Base-by-base conservation (phyloP, 2,797 vertebrate genomes). In the Caiman crocodilus region DNA sequence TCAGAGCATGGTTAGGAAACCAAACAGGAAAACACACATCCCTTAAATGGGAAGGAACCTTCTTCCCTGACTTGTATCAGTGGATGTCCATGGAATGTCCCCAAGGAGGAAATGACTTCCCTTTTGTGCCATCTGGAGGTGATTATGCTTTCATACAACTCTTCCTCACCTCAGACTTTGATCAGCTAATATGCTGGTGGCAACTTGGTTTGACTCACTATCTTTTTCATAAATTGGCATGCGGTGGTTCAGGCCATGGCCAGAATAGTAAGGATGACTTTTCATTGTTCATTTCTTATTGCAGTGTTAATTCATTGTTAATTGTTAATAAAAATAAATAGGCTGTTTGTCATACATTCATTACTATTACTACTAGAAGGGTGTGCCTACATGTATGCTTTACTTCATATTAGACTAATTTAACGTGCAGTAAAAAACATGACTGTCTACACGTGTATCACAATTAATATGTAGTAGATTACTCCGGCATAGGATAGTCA, bases 181-280 rank as follows among this genome's bases (percentile, higher is more conserved):
- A 32, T 76, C 87, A 9, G 64, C 25, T 64, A 82, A 59, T 88
- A 64, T 61, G 90, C n/a, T 73, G 76, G 55, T 84, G 82, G 80
- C 78, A 92, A 92, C 90, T 88, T 89, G 58, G 55, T 87, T 93
- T 93, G 80, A 93, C 63, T 64, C 25, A 26, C 60, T 90, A 25
- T 87, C 42, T 89, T 89, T 73, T 63, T 32, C 32, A 91, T 58
- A 85, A 94, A 84, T 58, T 90, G 88, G 13, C 71, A 7, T 65
- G 17, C 65, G 1, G 1, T 60, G 58, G 10, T 85, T 94, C 90
- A 76, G 21, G 4, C 11, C 26, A 35, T 82, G 74, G 58, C 83
- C 56, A 63, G 76, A 82, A 79, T 76, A 71, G 55, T 79, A 78
- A 25, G 60, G 64, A 81, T 76, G 25, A 20, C 18, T 30, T 32